Conservation (phyloP, 2,113 vertebrate species). For the Cebidichthys violaceus region DNA sequence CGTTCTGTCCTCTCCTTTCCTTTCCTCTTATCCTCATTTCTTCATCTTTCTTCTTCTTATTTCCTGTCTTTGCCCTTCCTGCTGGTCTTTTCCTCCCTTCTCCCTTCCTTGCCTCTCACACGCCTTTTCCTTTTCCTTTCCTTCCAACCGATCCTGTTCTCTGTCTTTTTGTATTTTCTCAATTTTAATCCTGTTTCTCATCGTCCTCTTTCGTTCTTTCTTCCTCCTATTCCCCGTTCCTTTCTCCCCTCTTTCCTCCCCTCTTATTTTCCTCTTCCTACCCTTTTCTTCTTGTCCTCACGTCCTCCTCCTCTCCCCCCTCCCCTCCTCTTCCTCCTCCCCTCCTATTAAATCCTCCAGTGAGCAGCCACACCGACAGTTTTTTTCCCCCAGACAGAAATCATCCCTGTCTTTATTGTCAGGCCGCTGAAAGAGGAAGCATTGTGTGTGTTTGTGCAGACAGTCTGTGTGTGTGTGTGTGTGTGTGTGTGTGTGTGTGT, state of each 20-base stretch:
- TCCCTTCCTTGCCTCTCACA: background rate
- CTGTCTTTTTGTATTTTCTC: background rate
- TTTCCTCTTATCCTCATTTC: background rate
- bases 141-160: background rate
- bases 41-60: background rate
- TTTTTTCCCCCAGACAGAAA: conserved; percentile 64
- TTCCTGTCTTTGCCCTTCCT: background rate
- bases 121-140: background rate
- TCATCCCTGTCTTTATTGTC: conserved; percentile 69
- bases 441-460: conserved; percentile 19
- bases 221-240: background rate
- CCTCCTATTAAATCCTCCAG: conserved; percentile 64
- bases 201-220: background rate
- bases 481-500: conserved; percentile 18
- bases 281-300: background rate
- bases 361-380: conserved; percentile 52
- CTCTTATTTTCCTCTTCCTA: background rate
- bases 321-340: conserved; percentile 22
- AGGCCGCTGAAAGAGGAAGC: conserved; percentile 56
- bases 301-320: background rate
- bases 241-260: background rate
- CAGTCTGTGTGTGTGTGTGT: conserved; percentile 29
- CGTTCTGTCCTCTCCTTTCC: background rate
- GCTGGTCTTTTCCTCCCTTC: background rate
- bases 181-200: background rate